Conservation (phyloP, 2,113 vertebrate species). For the Bos javanicus region DNA sequence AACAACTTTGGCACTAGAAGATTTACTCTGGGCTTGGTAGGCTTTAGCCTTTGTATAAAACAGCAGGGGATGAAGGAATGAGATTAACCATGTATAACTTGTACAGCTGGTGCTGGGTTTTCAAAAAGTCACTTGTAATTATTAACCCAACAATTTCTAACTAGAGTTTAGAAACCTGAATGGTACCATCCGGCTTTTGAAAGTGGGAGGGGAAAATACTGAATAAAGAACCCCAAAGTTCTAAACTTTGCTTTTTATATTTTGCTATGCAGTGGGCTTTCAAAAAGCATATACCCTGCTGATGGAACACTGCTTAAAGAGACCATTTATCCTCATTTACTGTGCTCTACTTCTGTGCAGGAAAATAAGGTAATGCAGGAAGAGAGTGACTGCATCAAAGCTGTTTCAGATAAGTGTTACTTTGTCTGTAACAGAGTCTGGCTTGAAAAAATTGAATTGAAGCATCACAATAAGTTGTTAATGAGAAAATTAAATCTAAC, state of each 20-base stretch:
- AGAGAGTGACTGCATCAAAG: background rate
- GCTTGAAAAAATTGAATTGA: background rate
- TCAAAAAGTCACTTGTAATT: conserved; percentile 82
- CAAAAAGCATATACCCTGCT: conserved; percentile 76
- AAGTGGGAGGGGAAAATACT: background rate
- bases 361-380: conserved; percentile 79
- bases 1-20: conserved; percentile 82
- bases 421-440: conserved; percentile 29
- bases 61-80: conserved; percentile 82
- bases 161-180: conserved; percentile 69
- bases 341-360: conserved; percentile 78
- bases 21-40: conserved; percentile 81
- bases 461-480: background rate
- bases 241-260: conserved; percentile 58
- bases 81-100: conserved; percentile 87
- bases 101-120: conserved; percentile 85
- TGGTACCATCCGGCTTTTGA: conserved; percentile 61
- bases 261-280: conserved; percentile 77
- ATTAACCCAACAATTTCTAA: conserved; percentile 78
- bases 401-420: background rate
- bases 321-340: conserved; percentile 81
- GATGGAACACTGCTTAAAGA: conserved; percentile 80
- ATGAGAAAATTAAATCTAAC: conserved; percentile 11
- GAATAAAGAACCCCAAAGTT: conserved; percentile 42
- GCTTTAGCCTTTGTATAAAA: conserved; percentile 81